phyloP scores from a whole-genome alignment of 1,140 invertebrate species.

The Akabosia matsudoensis region DNA sequence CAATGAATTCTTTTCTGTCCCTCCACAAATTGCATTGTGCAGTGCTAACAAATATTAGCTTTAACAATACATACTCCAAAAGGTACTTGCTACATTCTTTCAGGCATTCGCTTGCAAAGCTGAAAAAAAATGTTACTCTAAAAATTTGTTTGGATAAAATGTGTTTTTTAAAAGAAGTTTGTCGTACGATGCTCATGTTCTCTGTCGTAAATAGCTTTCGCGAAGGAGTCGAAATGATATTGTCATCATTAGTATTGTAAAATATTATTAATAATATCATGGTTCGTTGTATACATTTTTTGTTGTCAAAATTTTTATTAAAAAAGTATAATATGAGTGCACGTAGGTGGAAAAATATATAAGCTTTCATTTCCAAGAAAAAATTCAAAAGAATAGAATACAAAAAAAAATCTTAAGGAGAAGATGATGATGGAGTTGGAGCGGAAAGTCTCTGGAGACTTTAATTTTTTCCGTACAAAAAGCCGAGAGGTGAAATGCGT shows the following conservation, averaged over 20 bases:
- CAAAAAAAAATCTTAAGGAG: not conserved
- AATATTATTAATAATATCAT: not conserved
- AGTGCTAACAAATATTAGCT: too few species aligned
- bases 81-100: too few species aligned
- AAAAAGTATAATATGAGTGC: not conserved
- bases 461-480: not conserved
- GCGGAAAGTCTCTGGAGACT: slow-evolving; percentile 12
- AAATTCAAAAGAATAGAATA: not conserved
- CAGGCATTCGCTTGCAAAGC: too few species aligned
- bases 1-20: not conserved
- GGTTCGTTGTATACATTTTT: not conserved
- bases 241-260: not conserved
- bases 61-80: too few species aligned
- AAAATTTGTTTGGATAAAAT: too few species aligned
- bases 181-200: too few species aligned
- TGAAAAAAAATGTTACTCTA: too few species aligned
- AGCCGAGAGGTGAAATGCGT: not conserved
- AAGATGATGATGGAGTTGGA: not conserved
- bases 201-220: too few species aligned
- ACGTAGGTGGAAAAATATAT: slow-evolving; percentile 10
- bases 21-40: not conserved
- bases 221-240: not conserved
- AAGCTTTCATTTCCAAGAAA: not conserved
- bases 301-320: not conserved
- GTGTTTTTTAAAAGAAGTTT: too few species aligned